Evolutionary conservation across 2,888 invertebrate species (phyloP).

Genomic region (Octonoba sinensis): DNA sequence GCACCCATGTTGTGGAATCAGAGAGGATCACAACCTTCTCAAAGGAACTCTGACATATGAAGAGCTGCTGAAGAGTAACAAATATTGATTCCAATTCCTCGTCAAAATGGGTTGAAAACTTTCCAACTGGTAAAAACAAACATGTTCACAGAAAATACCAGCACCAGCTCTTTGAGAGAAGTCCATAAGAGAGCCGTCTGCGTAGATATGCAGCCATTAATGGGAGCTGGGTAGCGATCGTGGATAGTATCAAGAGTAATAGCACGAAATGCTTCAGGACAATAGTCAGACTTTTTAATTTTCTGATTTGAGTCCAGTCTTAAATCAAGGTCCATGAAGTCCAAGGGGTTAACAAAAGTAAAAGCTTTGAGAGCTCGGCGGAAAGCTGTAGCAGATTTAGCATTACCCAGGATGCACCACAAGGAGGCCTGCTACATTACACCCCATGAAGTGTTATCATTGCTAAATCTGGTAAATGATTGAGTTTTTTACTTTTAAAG

Average conservation of each 20-base stretch:
- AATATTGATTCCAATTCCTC: not conserved
- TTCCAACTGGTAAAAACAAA: constrained; percentile 6
- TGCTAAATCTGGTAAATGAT: no score
- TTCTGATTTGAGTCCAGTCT: constrained; percentile 7
- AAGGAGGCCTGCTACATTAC: no score
- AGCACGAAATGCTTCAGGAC: not conserved
- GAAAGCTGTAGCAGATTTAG: no score
- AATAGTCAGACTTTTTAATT: constrained; percentile 5
- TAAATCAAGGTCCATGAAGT: constrained; percentile 5
- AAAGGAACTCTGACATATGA: not conserved
- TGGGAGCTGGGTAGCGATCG: not conserved
- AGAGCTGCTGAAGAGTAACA: constrained; percentile 2
- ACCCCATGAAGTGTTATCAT: no score
- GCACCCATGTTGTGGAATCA: not conserved
- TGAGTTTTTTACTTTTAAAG: no score
- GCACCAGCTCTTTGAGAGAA: constrained; percentile 1
- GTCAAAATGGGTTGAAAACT: constrained; percentile 1
- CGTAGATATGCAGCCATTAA: not conserved
- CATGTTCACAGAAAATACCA: not conserved
- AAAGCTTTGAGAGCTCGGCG: no score
- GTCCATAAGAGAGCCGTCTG: not conserved
- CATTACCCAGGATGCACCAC: no score
- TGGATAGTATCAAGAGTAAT: constrained; percentile 5
- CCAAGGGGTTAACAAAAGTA: constrained; percentile 10
- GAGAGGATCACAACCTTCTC: constrained; percentile 8